Base-by-base conservation (phyloP, 1,140 invertebrate species). In the Drosophila nannoptera region DNA sequence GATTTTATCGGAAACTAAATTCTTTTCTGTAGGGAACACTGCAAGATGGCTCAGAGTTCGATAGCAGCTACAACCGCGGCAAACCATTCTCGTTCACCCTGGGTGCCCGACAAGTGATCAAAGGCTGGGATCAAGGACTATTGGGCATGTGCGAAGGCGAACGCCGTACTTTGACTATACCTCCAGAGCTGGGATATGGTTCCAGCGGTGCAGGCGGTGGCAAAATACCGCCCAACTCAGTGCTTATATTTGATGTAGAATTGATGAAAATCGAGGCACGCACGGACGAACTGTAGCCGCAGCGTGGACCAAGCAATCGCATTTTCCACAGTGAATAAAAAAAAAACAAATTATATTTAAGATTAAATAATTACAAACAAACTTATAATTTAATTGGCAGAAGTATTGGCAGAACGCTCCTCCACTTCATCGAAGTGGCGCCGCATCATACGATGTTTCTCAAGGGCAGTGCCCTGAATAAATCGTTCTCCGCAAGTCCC, bases 111-210 rank as follows among this genome's bases (percentile, higher is more conserved):
- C 96, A 97, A 90, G 95, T 97, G 7, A 95, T 95, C 61, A 94
- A 94, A 89, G 94, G 94, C 56, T 97, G 95, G 96, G 96, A 97
- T 75, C 94, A 96, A 90, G 95, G 96, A 14, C 90, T 97, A 5
- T 91, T 96, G 46, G 94, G 94, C 50, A 96, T 96, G 95, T 96
- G 95, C 91, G 94, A 94, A 88, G 95, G 95, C 45, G 95, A 97
- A 90, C 94, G 95, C 87, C 92, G 96, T 54, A 96, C 95, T 86
- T 90, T 97, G 14, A 94, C 96, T 4, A 96, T 97, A 77, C 95
- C 95, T 16, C 91, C 95, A n/a, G 94, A 96, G 74, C 90, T 97
- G 65, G 96, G 93, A 1, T 97, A 97, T 90, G 96, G 96, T 31
- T 91, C 92, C 35, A 90, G 91, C 67, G 96, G 96, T 60, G 93